Conservation (phyloP, 2,113 vertebrate genomes). For the Otolemur garnettii region DNA sequence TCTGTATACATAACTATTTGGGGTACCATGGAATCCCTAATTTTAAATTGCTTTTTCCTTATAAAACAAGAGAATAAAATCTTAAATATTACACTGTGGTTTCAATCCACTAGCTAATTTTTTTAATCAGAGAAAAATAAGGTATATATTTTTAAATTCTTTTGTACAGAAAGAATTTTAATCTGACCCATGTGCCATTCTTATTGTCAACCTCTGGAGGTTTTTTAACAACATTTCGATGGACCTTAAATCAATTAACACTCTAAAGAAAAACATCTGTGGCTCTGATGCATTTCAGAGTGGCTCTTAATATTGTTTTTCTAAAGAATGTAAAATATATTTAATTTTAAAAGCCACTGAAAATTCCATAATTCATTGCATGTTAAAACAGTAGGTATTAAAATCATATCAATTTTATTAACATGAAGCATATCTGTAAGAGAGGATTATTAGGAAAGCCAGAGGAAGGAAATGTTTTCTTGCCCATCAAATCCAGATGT, state of each 20-base stretch:
- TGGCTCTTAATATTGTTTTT: background rate
- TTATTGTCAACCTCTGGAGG: slow-evolving; percentile 17
- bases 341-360: slow-evolving; percentile 57
- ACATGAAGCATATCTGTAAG: background rate
- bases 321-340: slow-evolving; percentile 33
- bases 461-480: background rate
- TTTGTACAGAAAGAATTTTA: slow-evolving; percentile 71
- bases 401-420: slow-evolving; percentile 37
- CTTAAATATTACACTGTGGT: background rate
- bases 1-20: background rate
- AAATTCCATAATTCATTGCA: slow-evolving; percentile 41
- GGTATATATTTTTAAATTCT: background rate
- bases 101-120: background rate
- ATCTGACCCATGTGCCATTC: slow-evolving; percentile 33
- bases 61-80: background rate
- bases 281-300: background rate
- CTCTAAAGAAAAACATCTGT: slow-evolving; percentile 63
- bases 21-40: background rate
- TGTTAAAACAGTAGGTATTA: slow-evolving; percentile 34
- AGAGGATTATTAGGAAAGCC: background rate
- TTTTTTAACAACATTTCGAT: slow-evolving; percentile 67
- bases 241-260: slow-evolving; percentile 66
- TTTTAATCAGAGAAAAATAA: slow-evolving; percentile 33
- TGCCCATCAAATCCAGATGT: slow-evolving; percentile 62
- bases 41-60: background rate